Percentiles rank a stretch among this genome's conserved stretches.
These are phyloP conservation scores for Nipponacmea schrenckii DNA, from an alignment of 2,888 invertebrate genomes.

Conservation along the genomic window DNA sequence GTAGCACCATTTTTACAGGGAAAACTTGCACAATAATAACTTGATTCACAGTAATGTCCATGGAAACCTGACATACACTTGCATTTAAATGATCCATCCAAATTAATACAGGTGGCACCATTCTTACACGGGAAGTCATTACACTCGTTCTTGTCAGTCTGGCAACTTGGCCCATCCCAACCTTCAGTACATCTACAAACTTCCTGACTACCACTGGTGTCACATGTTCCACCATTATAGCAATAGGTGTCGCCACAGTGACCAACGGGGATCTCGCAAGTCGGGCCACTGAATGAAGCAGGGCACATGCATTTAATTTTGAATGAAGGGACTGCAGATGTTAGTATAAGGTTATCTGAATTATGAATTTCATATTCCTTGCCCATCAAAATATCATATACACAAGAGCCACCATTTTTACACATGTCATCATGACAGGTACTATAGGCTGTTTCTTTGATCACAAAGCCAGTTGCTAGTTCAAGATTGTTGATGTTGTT, in stretches of 20 bases:
- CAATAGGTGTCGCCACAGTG: constrained; percentile 95
- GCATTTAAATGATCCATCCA: constrained; percentile 51
- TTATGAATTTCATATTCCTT: constrained; percentile 71
- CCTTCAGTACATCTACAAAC: constrained; percentile 50
- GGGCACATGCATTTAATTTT: constrained; percentile 87
- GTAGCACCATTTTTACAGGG: constrained; percentile 55
- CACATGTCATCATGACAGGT: constrained; percentile 73
- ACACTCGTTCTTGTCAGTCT: constrained; percentile 71
- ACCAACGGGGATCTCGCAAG: constrained; percentile 86
- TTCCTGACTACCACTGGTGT: constrained; percentile 18
- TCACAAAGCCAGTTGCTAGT: constrained; percentile 36
- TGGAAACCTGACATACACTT: constrained; percentile 52
- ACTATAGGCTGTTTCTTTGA: constrained; percentile 42
- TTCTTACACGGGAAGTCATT: constrained; percentile 87
- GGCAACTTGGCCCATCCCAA: constrained; percentile 55
- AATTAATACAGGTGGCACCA: constrained; percentile 79
- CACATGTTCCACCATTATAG: constrained; percentile 85
- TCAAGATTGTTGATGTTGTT: constrained; percentile 38
- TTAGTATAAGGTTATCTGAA: constrained; percentile 83
- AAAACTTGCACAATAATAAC: constrained; percentile 44
- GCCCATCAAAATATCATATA: constrained; percentile 42
- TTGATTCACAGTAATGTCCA: constrained; percentile 52
- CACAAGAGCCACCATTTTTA: constrained; percentile 69
- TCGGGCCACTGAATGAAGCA: constrained; percentile 89
- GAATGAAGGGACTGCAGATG: constrained; percentile 83